phyloP scores from a whole-genome alignment of 2,113 vertebrate species.

The Alectura lathami region DNA sequence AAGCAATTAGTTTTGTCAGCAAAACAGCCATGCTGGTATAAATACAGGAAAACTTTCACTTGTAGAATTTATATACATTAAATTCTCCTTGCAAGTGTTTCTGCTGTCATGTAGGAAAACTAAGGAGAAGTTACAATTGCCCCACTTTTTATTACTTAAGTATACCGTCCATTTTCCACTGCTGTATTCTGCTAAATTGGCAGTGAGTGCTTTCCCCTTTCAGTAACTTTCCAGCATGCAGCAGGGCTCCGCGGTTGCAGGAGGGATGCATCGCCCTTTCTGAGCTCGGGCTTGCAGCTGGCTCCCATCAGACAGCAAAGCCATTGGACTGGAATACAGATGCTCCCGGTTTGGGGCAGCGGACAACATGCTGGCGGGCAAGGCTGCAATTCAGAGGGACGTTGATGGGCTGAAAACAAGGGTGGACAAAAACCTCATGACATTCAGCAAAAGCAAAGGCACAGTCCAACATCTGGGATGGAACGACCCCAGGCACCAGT shows the following conservation, averaged over 20 bases:
- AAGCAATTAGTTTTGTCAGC: neutral
- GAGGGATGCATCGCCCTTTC: neutral
- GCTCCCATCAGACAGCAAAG: neutral
- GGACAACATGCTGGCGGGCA: neutral
- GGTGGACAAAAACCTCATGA: neutral
- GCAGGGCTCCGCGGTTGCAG: neutral
- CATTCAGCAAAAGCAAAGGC: neutral
- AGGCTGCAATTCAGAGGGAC: neutral
- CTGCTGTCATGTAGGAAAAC: neutral
- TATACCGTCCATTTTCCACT: neutral
- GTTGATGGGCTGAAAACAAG: neutral
- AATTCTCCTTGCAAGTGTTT: neutral
- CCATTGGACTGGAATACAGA: neutral
- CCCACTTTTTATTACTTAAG: neutral
- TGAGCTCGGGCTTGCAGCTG: neutral
- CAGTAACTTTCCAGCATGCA: neutral
- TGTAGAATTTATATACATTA: neutral
- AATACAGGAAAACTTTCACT: neutral
- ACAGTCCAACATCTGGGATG: neutral
- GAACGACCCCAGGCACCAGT: neutral
- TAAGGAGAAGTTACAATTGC: neutral
- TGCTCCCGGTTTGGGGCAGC: neutral
- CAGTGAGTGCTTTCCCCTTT: neutral
- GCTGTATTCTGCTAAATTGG: neutral
- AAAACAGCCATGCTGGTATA: neutral